Evolutionary conservation across 2,888 invertebrate species (phyloP), one percentile per base, ranked within the genome.

Genomic region (Barypeithes pellucidus): DNA sequence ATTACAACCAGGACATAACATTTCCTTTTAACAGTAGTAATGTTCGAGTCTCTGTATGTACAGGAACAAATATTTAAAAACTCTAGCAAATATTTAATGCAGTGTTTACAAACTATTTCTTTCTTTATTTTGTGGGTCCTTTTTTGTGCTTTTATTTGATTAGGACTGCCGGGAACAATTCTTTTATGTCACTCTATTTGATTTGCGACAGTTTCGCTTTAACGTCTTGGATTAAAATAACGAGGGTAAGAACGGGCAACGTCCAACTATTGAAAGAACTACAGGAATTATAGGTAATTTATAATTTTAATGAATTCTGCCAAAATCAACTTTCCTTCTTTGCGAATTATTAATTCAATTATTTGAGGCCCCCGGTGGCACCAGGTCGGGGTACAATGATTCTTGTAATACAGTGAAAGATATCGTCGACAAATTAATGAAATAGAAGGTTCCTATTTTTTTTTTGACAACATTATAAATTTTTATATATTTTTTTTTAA

Each of bases 1-100:
- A 4, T 5, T 29, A 2, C 29, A 8, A 5, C 7, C 29, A 29
- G 7, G 60, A 14, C 16, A 52, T 29, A 36, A 4, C 39, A 41
- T 57, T 29, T 7, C 16, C 18, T 52, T 54, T 52, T 54, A 50
- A 54, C 67, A 59, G 63, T 68, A 68, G 68, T 73, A 67, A 18
- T 33, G 29, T 73, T 68, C 59, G 41, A 22, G 20, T 57, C 14
- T 36, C 45, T 39, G n/a, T n/a, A 63, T 60, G 59, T 33, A 69
- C 73, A 73, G 69, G 73, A 73, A 73, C 73, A 73, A 73, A 73
- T 73, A 73, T 73, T 69, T 69, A 66, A 69, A 50, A 67, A 68
- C 62, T 72, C 52, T 24, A 22, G 59, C 59, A 68, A 73, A 73
- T 67, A 57, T 68, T 67, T 50, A 43, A 36, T 16, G 45, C 50